Base-by-base conservation (phyloP, 2,113 vertebrate genomes). In the Spermophilus dauricus region DNA sequence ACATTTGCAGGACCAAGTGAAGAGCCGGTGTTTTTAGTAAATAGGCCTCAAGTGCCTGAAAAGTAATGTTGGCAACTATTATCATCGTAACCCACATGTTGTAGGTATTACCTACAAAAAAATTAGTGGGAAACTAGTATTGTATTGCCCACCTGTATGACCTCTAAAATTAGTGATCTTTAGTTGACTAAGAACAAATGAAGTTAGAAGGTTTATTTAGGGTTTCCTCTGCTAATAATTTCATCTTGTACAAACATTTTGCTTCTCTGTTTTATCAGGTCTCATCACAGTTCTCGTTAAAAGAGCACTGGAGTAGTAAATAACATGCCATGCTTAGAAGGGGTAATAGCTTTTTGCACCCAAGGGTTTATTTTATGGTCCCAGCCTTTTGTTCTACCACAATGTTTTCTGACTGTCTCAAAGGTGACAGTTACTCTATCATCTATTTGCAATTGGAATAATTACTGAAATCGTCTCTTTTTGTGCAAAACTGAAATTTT, bases 381-480 rank as follows among this genome's bases (percentile, higher is more conserved):
- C 9, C 61, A 63, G 61, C 24, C 61, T 28, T 63, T 61, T 26
- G 58, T 61, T 61, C 22, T 26, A 61, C 61, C 61, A 63, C 24
- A 22, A 8, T 28, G 24, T 28, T 63, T 63, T 63, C 61, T 61
- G 58, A 61, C 22, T 26, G 22, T 61, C 58, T 61, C 24, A 87
- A 75, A 94, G n/a, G 9, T 80, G 30, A 80, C 39, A 28, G 26
- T 90, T 75, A 5, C 39, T 84, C 0, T 80, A 30, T 82, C 69
- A 89, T 69, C 37, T 89, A 5, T 78, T 87, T 94, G 63, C 84
- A 75, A 56, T 75, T 48, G n/a, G 10, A 42, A 70, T 65, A 77
- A 34, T 39, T 77, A n/a, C 30, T 77, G 37, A 63, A 81, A 96
- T 73, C 34, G 63, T 84, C 48, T 28, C 45, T 89, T 56, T 97